Conservation (phyloP, 2,797 vertebrate species). For the Hozukius guyotensis region DNA sequence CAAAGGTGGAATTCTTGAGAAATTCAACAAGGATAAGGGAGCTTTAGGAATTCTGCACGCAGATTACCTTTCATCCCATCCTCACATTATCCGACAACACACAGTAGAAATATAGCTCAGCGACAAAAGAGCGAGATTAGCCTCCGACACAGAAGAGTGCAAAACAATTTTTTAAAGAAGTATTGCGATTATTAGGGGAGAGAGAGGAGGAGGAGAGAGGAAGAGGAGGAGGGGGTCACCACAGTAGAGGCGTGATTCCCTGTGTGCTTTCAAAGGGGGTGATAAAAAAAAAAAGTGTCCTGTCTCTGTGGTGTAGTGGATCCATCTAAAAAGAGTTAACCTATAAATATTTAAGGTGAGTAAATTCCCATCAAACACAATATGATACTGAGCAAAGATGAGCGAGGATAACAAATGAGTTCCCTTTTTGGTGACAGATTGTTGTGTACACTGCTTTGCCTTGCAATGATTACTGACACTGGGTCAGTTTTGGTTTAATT, state of each 20-base stretch:
- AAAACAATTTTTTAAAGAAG: conserved; percentile 65
- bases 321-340: conserved; percentile 8
- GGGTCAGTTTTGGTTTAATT: conserved; percentile 18
- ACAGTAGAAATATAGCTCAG: conserved; percentile 73
- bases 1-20: conserved; percentile 84
- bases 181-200: conserved; percentile 54
- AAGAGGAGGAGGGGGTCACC: conserved; percentile 3
- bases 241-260: conserved; percentile 25
- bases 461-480: background rate
- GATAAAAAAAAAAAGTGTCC: conserved; percentile 19
- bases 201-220: background rate
- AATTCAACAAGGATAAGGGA: conserved; percentile 82
- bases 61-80: conserved; percentile 79
- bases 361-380: conserved; percentile 23
- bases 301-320: conserved; percentile 18
- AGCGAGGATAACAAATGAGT: background rate
- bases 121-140: conserved; percentile 74
- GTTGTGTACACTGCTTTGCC: conserved; percentile 2
- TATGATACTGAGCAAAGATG: background rate
- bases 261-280: conserved; percentile 20
- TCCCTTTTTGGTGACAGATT: background rate
- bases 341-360: conserved; percentile 9
- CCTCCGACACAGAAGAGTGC: conserved; percentile 59
- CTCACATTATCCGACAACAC: conserved; percentile 78
- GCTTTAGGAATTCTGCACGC: conserved; percentile 80